phyloP scores from a whole-genome alignment of 2,888 invertebrate genomes.

The Elmis aenea region DNA sequence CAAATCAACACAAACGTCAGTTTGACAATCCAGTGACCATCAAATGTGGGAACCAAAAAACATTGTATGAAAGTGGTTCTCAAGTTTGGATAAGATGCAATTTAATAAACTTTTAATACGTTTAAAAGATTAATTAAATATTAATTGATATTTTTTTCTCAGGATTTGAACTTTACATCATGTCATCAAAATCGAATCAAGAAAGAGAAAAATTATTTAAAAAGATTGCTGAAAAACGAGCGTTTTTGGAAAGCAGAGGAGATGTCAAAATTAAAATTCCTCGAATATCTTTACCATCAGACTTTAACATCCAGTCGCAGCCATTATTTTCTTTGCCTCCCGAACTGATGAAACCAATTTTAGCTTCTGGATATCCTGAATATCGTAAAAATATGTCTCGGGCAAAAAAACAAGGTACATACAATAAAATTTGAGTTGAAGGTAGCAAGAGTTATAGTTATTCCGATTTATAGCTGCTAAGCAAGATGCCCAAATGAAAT shows the following conservation, averaged over 20 bases:
- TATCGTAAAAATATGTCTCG: constrained; percentile 40
- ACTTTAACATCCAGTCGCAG: constrained; percentile 53
- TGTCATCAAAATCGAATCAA: constrained; percentile 32
- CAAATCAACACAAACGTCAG: too few relatives aligned
- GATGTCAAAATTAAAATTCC: constrained; percentile 53
- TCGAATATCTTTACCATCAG: constrained; percentile 52
- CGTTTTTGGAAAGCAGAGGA: constrained; percentile 45
- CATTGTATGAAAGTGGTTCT: too few relatives aligned
- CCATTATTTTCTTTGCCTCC: constrained; percentile 61
- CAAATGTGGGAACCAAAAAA: too few relatives aligned
- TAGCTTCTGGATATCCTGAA: constrained; percentile 40
- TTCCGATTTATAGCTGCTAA: constrained; percentile 44
- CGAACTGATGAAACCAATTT: constrained; percentile 48
- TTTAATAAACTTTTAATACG: too few relatives aligned
- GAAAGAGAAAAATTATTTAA: constrained; percentile 46
- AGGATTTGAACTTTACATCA: too few relatives aligned
- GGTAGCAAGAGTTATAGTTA: neutral
- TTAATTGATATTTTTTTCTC: too few relatives aligned
- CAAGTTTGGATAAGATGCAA: too few relatives aligned
- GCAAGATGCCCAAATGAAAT: constrained; percentile 46
- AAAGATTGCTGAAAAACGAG: constrained; percentile 45
- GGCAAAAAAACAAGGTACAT: constrained; percentile 39
- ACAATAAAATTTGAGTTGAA: too few relatives aligned
- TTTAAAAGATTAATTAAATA: too few relatives aligned
- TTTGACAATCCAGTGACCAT: too few relatives aligned